Base-by-base conservation (phyloP, 2,113 vertebrate species). In the Stegostoma tigrinum region DNA sequence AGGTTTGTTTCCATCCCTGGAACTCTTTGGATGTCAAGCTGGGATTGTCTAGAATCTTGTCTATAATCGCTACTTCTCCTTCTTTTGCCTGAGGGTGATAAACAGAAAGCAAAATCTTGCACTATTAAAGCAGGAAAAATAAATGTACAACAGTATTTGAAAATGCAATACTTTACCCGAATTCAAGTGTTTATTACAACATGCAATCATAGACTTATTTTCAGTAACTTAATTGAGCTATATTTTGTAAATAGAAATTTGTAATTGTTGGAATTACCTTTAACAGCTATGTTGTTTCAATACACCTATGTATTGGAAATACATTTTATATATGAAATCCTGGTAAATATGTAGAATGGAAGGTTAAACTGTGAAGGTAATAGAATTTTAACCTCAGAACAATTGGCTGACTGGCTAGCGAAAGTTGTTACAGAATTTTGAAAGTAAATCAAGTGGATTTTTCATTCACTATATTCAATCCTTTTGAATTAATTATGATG, bases 51-150 rank as follows among this genome's bases (percentile, higher is more conserved):
- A 99, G 97, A 97, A 99, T 98, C 97, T 98, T 99, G 97, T 99
- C 98, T 97, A 99, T 99, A 97, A 98, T 97, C 97, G 98, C 98
- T 97, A 99, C 98, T 98, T 99, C 99, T 97, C 98, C 99, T 98
- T 99, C 98, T 98, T 98, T 99, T 98, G 99, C 99, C 99, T 99
- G 96, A 95, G 42, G 68, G 67, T 95, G 45, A 97, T 97, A 97
- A 96, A 97, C 96, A 98, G 97, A 98, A 98, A 96, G 96, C 97
- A 95, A 97, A 97, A 96, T 67, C 67, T 48, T 38, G 30, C 21
- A 34, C 66, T 8, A 42, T 66, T 38, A 66, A 19, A 8, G 3
- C 30, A 34, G 48, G 4, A 95, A 15, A 68, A 93, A 64, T 91
- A 19, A 38, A 66, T 21, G 48, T 55, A 48, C 30, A 95, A 30